These are phyloP conservation scores for Calycopis cecrops DNA, from an alignment of 1,140 invertebrate genomes.

Conservation along the genomic window DNA sequence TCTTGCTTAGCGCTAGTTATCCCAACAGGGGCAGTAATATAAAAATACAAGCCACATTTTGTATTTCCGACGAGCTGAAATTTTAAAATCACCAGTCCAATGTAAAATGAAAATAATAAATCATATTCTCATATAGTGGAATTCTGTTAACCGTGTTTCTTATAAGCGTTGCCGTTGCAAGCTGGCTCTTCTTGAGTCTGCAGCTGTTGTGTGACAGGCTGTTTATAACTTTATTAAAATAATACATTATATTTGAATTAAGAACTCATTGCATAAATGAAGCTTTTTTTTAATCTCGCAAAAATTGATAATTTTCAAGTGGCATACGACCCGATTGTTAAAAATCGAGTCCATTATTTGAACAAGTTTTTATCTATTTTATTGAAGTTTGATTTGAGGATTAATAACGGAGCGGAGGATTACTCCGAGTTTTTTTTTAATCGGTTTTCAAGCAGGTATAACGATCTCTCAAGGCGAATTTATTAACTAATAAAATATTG, in stretches of 20 bases:
- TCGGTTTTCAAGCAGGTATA: too few species aligned
- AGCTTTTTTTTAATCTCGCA: too few species aligned
- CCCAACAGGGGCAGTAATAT: background rate
- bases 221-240: conserved; percentile 9
- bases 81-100: conserved; percentile 5
- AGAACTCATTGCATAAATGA: too few species aligned
- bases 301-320: too few species aligned
- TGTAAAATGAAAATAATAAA: conserved; percentile 9
- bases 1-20: background rate
- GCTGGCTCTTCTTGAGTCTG: background rate
- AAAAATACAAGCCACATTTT: conserved; percentile 6
- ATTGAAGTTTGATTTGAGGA: too few species aligned
- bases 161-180: conserved; percentile 4
- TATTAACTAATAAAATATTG: too few species aligned
- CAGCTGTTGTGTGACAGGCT: conserved; percentile 2
- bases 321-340: too few species aligned
- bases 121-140: conserved; percentile 6
- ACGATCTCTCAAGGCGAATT: too few species aligned
- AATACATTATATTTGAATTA: background rate
- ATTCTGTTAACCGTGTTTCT: conserved; percentile 10
- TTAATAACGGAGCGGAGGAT: too few species aligned
- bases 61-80: background rate
- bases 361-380: too few species aligned
- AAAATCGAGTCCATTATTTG: too few species aligned
- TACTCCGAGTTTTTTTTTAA: too few species aligned